Conservation (phyloP, 2,113 vertebrate species). For the Struthio camelus region DNA sequence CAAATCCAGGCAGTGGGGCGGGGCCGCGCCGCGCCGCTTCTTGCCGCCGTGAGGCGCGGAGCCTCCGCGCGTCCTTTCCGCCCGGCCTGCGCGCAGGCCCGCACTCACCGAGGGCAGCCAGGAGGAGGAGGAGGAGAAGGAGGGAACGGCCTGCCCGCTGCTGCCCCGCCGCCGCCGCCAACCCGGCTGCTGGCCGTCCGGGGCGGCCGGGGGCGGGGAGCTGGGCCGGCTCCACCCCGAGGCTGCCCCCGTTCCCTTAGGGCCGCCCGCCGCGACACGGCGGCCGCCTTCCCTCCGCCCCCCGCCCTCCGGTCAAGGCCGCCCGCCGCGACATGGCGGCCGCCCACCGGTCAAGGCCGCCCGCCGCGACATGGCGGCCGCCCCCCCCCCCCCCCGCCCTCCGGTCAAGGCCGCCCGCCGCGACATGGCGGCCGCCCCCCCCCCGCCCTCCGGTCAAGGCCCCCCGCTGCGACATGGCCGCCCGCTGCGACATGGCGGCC, state of each 20-base stretch:
- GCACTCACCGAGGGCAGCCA: not conserved
- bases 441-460: too few species aligned
- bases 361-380: not conserved
- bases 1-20: too few species aligned
- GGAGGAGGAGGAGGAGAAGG: too few species aligned
- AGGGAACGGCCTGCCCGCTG: too few species aligned
- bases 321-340: not conserved
- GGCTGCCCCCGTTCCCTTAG: too few species aligned
- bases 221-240: not conserved
- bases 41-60: not conserved
- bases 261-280: not conserved
- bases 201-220: not conserved
- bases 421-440: not conserved
- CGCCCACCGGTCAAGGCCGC: not conserved
- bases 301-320: not conserved
- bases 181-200: not conserved
- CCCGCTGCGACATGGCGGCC: not conserved
- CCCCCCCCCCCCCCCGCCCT: not conserved
- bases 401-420: too few species aligned
- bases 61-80: too few species aligned
- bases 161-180: not conserved
- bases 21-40: not conserved
- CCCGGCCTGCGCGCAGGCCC: not conserved
- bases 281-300: not conserved
- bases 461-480: too few species aligned